phyloP scores from a whole-genome alignment of 2,888 invertebrate species.

The Herminia tarsipennalis region DNA sequence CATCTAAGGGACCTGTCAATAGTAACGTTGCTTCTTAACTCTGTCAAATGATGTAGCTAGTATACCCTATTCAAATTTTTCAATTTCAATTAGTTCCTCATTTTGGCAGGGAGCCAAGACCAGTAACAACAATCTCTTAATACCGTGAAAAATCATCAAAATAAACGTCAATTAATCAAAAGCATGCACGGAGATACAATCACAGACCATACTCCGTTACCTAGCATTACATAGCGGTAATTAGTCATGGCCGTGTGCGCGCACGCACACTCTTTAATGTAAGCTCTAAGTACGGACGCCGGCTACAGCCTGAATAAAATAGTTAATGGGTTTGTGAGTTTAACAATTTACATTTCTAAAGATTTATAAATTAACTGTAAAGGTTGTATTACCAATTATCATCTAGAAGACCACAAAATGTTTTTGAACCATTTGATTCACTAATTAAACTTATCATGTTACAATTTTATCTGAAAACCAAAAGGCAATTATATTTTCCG shows the following conservation, averaged over 20 bases:
- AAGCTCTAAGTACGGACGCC: not conserved
- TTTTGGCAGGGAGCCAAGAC: too few species aligned
- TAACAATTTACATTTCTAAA: not conserved
- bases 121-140: too few species aligned
- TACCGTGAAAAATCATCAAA: not conserved
- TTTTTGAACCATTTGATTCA: too few species aligned
- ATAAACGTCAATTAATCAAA: constrained; percentile 6
- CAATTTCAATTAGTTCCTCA: too few species aligned
- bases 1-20: too few species aligned
- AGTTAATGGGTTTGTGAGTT: not conserved
- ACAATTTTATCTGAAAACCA: too few species aligned
- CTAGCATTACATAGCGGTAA: constrained; percentile 45
- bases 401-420: not conserved
- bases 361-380: not conserved
- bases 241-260: constrained; percentile 40
- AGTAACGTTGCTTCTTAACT: too few species aligned
- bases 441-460: too few species aligned
- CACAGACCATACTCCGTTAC: constrained; percentile 10
- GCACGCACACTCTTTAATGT: constrained; percentile 11
- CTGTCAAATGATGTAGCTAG: too few species aligned
- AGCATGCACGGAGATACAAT: constrained; percentile 1
- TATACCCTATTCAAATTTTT: too few species aligned
- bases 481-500: too few species aligned
- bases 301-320: not conserved
- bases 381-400: not conserved